Percentiles rank a stretch among this genome's conserved stretches.
These are phyloP conservation scores for Drosophila flavopinicola DNA, from an alignment of 2,888 invertebrate species.

Conservation along the genomic window DNA sequence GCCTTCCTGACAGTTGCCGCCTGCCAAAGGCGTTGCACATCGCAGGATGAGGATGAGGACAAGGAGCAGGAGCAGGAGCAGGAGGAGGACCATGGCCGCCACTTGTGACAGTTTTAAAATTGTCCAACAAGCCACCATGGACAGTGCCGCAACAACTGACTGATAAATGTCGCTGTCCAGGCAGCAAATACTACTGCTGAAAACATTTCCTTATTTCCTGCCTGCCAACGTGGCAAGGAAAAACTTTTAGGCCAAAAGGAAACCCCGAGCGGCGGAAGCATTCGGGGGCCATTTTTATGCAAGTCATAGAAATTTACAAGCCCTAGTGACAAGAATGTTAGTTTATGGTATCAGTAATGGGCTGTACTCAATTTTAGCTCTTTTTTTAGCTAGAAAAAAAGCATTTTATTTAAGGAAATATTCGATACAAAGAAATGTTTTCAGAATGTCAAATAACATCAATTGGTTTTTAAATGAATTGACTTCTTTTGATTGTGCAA, in stretches of 20 bases:
- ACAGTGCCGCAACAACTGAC: constrained; percentile 75
- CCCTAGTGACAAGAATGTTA: constrained; percentile 74
- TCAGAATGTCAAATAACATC: too few relatives aligned
- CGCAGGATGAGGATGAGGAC: constrained; percentile 5
- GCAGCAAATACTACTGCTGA: constrained; percentile 77
- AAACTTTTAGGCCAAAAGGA: constrained; percentile 79
- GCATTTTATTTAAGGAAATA: neutral
- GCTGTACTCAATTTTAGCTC: constrained; percentile 13
- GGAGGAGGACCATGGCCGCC: constrained; percentile 36
- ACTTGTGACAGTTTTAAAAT: constrained; percentile 80
- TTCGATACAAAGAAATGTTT: too few relatives aligned
- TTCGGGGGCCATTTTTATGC: constrained; percentile 78
- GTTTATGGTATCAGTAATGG: constrained; percentile 60
- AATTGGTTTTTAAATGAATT: too few relatives aligned
- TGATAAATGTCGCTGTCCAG: constrained; percentile 78
- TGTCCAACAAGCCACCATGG: constrained; percentile 72
- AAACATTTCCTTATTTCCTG: constrained; percentile 79
- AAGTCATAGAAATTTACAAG: constrained; percentile 80
- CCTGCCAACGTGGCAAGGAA: constrained; percentile 58
- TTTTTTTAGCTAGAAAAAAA: constrained; percentile 1
- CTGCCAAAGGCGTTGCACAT: constrained; percentile 34
- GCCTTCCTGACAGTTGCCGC: constrained; percentile 36
- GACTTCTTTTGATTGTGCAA: neutral
- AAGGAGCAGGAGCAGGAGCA: constrained; percentile 7
- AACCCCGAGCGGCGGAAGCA: constrained; percentile 71